Conservation (phyloP, 2,113 vertebrate genomes). For the Galemys pyrenaicus region DNA sequence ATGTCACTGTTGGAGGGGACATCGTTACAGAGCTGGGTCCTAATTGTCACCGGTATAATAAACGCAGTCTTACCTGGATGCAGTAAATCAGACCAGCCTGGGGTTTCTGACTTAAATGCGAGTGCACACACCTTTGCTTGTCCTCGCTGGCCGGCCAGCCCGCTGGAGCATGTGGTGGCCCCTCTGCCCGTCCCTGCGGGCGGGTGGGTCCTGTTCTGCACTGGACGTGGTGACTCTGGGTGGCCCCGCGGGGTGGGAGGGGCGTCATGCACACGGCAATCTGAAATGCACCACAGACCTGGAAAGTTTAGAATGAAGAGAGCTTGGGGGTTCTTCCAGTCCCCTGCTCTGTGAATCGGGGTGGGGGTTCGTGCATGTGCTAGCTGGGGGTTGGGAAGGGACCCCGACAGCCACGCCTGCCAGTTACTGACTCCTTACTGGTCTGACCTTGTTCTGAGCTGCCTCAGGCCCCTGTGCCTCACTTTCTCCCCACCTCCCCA, state of each 20-base stretch:
- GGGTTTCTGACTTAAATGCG: background rate
- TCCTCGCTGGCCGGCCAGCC: fast-evolving
- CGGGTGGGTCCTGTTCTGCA: background rate
- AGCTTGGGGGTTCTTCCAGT: background rate
- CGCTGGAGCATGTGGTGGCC: no score
- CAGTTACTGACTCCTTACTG: fast-evolving
- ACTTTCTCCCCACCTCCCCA: background rate
- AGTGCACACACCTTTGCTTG: background rate
- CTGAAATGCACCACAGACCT: background rate
- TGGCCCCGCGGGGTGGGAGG: background rate
- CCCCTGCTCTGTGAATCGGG: background rate
- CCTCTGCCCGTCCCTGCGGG: background rate
- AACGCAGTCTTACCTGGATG: background rate
- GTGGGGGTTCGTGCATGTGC: fast-evolving
- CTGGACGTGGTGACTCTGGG: background rate
- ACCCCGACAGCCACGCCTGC: no score
- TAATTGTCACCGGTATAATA: slow-evolving; percentile 25
- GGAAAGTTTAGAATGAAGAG: background rate
- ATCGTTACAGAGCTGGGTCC: background rate
- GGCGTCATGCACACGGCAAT: fast-evolving
- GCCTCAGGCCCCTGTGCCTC: background rate
- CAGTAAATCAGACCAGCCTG: background rate
- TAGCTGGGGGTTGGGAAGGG: fast-evolving
- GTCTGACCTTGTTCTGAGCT: background rate
- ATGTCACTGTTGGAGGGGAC: background rate